A percentile compares a stretch with the other conserved stretches of the same genome.
Evolutionary conservation across 2,888 invertebrate species (phyloP).

Genomic region (Luffia ferchaultella): DNA sequence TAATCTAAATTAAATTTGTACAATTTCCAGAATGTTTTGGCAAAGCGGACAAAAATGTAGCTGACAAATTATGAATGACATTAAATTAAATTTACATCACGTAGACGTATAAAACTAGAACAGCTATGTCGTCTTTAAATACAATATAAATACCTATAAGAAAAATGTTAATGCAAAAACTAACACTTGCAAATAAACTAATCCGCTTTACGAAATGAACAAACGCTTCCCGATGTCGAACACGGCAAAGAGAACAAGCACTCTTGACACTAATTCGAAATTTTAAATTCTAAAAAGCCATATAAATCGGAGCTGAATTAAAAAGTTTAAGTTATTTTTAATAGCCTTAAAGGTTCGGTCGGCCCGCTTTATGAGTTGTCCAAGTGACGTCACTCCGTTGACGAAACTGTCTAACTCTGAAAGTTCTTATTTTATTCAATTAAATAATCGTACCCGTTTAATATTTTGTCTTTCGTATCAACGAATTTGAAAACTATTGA

Average conservation of each 20-base stretch:
- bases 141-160: too few relatives aligned
- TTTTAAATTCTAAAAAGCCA: constrained; percentile 42
- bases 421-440: too few relatives aligned
- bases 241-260: constrained; percentile 29
- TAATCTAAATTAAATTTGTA: too few relatives aligned
- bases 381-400: not conserved
- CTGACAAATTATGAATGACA: too few relatives aligned
- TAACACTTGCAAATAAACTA: constrained; percentile 23
- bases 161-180: constrained; percentile 10
- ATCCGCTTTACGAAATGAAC: constrained; percentile 42
- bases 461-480: too few relatives aligned
- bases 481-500: too few relatives aligned
- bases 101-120: too few relatives aligned
- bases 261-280: constrained; percentile 55
- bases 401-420: not conserved
- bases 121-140: too few relatives aligned
- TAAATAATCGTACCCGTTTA: too few relatives aligned
- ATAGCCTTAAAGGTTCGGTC: constrained; percentile 29
- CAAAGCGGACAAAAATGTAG: too few relatives aligned
- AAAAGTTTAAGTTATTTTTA: constrained; percentile 41
- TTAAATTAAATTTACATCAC: too few relatives aligned
- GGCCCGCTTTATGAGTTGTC: constrained; percentile 19
- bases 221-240: constrained; percentile 42
- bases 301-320: constrained; percentile 53
- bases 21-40: too few relatives aligned